Evolutionary conservation across 2,888 invertebrate genomes (phyloP).

Genomic region (Himalopsyche anomala): DNA sequence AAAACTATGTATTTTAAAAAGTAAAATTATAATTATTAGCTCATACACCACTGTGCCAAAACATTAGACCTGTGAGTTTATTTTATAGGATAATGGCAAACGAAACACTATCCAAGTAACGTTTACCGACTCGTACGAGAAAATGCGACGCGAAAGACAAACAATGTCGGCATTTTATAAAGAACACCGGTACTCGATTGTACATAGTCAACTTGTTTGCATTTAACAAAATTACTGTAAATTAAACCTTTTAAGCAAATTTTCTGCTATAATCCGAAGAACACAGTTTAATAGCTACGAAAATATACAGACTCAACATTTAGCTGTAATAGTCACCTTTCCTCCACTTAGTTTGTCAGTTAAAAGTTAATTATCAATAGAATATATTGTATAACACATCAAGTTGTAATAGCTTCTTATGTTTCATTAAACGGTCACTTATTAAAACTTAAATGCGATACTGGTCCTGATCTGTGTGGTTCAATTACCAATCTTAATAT

Average conservation of each 20-base stretch:
- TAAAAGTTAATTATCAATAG: no score
- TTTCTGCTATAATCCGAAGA: background rate
- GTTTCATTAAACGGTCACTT: no score
- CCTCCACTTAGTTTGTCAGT: no score
- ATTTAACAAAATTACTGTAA: constrained; percentile 27
- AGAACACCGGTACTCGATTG: constrained; percentile 25
- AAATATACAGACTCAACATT: no score
- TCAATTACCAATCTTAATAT: no score
- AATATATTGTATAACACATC: no score
- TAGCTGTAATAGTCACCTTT: no score
- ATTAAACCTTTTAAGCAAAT: constrained; percentile 15
- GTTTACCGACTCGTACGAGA: constrained; percentile 34
- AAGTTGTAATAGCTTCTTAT: no score
- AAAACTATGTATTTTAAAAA: no score
- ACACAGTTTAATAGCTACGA: background rate
- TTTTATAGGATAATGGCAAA: constrained; percentile 29
- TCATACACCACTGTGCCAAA: background rate
- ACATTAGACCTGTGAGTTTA: constrained; percentile 1
- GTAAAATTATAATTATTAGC: no score
- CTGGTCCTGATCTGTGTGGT: no score
- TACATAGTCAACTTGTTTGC: constrained; percentile 34
- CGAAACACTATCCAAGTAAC: constrained; percentile 2
- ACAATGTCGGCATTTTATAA: constrained; percentile 40
- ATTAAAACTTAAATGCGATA: no score
- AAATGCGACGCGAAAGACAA: constrained; percentile 24